Evolutionary conservation across 1,140 invertebrate species (phyloP), one percentile per base, ranked within the genome.

Genomic region (Ruditapes philippinarum): DNA sequence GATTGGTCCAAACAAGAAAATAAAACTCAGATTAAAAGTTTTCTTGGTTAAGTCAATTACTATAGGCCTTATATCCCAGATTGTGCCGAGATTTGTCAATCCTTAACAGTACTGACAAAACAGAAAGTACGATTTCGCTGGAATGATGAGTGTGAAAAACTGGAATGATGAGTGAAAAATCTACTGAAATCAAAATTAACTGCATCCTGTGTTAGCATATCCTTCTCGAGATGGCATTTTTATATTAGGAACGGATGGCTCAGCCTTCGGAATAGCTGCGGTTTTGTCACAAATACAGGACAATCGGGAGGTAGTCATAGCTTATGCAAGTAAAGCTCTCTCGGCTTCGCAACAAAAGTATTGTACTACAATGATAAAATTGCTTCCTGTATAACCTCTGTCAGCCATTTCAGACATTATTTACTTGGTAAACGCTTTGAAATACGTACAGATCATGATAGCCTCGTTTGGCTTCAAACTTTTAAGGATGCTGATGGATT

Each of bases 341-440:
- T n/a, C n/a, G n/a, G n/a, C n/a, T n/a, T n/a, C 33, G 42, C 83
- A 84, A 73, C 3, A 45, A 57, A 78, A 70, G 42, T 88, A 88
- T 36, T 88, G 89, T 36, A 88, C 42, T 0, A 90, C 89, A 11
- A 76, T 76, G 40, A 45, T 22, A 54, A 79, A 91, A 73, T 60
- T 91, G 25, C 49, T 73, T 17, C 74, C 82, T 17, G 82, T 19
- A 74, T 89, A 40, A 80, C 57, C 2, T 84, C 83, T 76, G 73
- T 90, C 2, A 76, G 78, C 42, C 74, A 88, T 54, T 90, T 90
- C 45, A 76, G 33, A 76, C 74, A 82, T 62, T 88, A 84, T 49
- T 45, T 91, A 28, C 76, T 54, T 25, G 87, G 86, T 60, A 22
- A 51, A 28, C 60, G n/a, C 31, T 87, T 89, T 76, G 25, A 45